These are phyloP conservation scores for Leguminivora glycinivorella DNA, from an alignment of 1,140 invertebrate species.

Conservation along the genomic window DNA sequence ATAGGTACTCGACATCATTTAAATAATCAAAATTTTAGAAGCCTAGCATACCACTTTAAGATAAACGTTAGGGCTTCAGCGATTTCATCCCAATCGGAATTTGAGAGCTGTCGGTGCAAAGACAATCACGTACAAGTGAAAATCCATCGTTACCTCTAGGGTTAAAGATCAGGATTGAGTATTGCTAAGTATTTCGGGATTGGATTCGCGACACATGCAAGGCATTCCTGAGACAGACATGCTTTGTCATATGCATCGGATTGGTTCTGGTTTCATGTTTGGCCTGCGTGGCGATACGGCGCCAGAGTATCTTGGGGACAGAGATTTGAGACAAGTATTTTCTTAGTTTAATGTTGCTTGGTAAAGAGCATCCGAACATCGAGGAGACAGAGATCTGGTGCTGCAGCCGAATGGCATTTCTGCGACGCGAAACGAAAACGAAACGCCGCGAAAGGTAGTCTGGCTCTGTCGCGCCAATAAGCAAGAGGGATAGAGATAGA, in stretches of 20 bases:
- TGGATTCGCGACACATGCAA: conserved; percentile 6
- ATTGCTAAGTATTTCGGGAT: background rate
- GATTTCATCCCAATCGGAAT: background rate
- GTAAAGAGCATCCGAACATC: too few relatives aligned
- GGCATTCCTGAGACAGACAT: conserved; percentile 11
- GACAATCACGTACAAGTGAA: background rate
- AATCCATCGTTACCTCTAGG: background rate
- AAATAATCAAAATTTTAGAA: too few relatives aligned
- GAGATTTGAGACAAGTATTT: background rate
- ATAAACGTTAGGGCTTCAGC: background rate
- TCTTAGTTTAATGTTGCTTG: too few relatives aligned
- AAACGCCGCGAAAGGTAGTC: too few relatives aligned
- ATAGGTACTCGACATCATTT: too few relatives aligned
- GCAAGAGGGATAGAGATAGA: too few relatives aligned
- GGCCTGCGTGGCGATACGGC: background rate
- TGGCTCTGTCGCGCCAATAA: too few relatives aligned
- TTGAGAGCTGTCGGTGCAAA: background rate
- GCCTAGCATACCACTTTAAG: too few relatives aligned
- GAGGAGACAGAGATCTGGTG: too few relatives aligned
- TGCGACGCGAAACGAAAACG: too few relatives aligned
- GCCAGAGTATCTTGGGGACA: background rate
- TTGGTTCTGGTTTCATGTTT: conserved; percentile 3
- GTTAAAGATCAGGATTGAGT: background rate
- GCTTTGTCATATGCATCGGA: conserved; percentile 1
- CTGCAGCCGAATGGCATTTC: too few relatives aligned